A percentile compares a stretch with the other conserved stretches of the same genome.
Conservation (phyloP, 2,113 vertebrate genomes). For the Cacatua alba region DNA sequence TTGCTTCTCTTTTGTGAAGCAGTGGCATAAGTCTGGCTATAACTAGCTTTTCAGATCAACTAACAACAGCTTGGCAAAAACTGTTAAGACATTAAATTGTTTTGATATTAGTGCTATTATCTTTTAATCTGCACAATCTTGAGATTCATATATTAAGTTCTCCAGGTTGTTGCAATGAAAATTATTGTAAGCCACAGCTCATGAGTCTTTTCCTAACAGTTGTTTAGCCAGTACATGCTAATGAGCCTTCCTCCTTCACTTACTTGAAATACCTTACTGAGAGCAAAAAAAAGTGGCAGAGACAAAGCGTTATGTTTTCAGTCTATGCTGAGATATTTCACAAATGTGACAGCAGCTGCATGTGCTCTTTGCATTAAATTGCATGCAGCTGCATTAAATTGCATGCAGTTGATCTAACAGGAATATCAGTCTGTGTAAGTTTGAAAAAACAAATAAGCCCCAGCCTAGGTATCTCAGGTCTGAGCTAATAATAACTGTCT, state of each 20-base stretch:
- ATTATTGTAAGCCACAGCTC: background rate
- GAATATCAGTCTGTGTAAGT: background rate
- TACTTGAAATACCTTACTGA: background rate
- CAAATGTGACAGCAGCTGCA: background rate
- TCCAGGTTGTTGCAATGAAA: background rate
- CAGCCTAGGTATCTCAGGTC: background rate
- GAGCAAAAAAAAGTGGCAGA: background rate
- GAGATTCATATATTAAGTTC: background rate
- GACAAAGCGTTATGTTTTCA: background rate
- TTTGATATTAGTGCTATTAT: background rate
- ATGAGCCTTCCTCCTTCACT: background rate
- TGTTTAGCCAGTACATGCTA: background rate
- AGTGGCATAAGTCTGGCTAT: background rate
- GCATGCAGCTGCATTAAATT: background rate
- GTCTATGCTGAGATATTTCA: background rate
- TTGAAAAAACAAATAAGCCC: background rate
- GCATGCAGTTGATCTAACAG: background rate
- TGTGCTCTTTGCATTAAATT: slow-evolving; percentile 14
- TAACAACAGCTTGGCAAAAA: background rate
- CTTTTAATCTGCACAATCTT: background rate
- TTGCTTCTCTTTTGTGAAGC: background rate
- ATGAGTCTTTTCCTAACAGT: background rate
- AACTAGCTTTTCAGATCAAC: background rate
- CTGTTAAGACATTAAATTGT: background rate
- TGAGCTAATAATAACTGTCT: background rate